Base-by-base conservation (phyloP, 2,888 invertebrate genomes). In the Phragmatobia fuliginosa region DNA sequence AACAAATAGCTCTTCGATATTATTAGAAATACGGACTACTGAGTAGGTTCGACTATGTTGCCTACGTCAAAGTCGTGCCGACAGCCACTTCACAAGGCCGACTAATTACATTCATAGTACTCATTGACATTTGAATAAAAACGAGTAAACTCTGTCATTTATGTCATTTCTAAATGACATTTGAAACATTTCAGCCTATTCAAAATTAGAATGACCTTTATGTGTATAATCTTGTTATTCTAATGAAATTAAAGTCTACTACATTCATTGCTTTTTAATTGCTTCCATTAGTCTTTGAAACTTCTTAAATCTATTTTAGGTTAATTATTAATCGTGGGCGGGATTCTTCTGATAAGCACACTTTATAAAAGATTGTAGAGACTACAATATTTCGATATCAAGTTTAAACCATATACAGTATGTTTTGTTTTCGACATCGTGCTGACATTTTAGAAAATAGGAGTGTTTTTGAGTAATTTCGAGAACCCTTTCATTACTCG, bases 21-120 rank as follows among this genome's bases (percentile, higher is more conserved):
- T 28, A 28, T 41, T 28, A 62, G 28, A 10, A 28, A 38, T 38
- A 21, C 41, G 10, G 21, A 62, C 21, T 41, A 8, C 21, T 31
- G 38, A 38, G 62, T n/a, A 49, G 45, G n/a, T 10, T 62, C 31
- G 31, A 28, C 28, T 10, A 62, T 18, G 62, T 62, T 21, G 41
- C 41, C 41, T 41, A 62, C 41, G 28, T 31, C 62, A 41, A 41
- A 21, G 31, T 49, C n/a, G 8, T 10, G 31, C 31, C 62, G 28
- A 62, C 16, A 41, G 21, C 16, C 31, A 62, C 62, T 28, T 41
- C 21, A 62, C 41, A 62, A 62, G 62, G 62, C 41, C 41, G 38
- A 62, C 28, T 41, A 18, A 31, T 41, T 28, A 56, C 28, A 56
- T 28, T 56, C 28, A 28, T 56, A 56, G 28, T 56, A 28, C 7